A percentile compares a stretch with the other conserved stretches of the same genome.
Evolutionary conservation across 2,888 invertebrate genomes (phyloP).

Genomic region (Neoascia interrupta): DNA sequence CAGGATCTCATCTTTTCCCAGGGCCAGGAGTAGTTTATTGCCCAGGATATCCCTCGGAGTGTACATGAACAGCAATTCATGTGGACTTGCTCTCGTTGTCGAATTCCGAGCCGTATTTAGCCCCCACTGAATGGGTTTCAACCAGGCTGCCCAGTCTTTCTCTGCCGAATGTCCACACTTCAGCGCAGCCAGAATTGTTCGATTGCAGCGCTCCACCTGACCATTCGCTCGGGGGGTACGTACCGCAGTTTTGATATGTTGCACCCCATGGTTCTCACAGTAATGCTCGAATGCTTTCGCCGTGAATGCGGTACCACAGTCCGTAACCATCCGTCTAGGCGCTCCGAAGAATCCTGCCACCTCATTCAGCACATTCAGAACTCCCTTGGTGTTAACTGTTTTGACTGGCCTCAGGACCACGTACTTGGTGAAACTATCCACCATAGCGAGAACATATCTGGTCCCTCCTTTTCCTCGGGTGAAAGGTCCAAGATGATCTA

Average conservation of each 20-base stretch:
- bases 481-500: conserved; percentile 29
- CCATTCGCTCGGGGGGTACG: conserved; percentile 70
- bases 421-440: conserved; percentile 30
- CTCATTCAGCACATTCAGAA: conserved; percentile 53
- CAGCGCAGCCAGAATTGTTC: conserved; percentile 44
- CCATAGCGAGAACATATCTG: conserved; percentile 6
- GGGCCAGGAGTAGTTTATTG: not conserved
- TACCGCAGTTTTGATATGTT: conserved; percentile 70
- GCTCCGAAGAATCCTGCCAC: conserved; percentile 70
- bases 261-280: conserved; percentile 61
- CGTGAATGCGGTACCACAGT: conserved; percentile 71
- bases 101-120: conserved; percentile 17
- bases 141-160: conserved; percentile 26
- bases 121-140: conserved; percentile 27
- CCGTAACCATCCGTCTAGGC: conserved; percentile 70
- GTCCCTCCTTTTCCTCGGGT: conserved; percentile 17
- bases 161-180: conserved; percentile 4
- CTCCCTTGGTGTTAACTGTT: conserved; percentile 13
- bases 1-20: not conserved
- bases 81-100: conserved; percentile 9
- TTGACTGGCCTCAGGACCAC: conserved; percentile 5
- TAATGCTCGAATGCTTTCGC: conserved; percentile 69
- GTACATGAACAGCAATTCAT: conserved; percentile 9
- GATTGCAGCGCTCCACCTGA: conserved; percentile 61
- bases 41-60: conserved; percentile 13